Base-by-base conservation (phyloP, 2,888 invertebrate genomes). In the Agrypnus murinus region DNA sequence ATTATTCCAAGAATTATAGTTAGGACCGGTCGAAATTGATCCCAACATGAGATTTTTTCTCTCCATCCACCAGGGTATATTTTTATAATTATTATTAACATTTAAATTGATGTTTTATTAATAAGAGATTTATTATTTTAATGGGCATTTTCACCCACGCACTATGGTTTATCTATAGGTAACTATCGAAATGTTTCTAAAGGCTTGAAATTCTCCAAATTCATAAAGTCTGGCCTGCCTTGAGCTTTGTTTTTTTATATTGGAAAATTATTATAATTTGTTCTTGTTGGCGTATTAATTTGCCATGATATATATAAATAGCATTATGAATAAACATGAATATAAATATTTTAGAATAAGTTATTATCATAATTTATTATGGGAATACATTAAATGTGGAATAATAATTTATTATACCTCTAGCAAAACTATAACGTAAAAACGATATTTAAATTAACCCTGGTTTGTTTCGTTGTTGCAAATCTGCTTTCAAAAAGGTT, bases 1-100 rank as follows among this genome's bases (percentile, higher is more conserved):
- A 83, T 82, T 82, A 83, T 84, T 83, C 84, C 79, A 75, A 80
- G 84, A 84, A 84, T 81, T 82, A 81, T 81, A 75, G 74, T 74
- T 74, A 17, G 65, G 57, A 59, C 66, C 48, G 34, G 59, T 59
- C 68, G 62, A 62, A 68, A 62, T 55, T 32, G 68, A 68, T 68
- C 40, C 58, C 34, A n/a, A n/a, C n/a, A n/a, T n/a, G 25, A 10
- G 58, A 57, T 38, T 19, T 19, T 14, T 43, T 14, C 15, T 14
- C 38, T 36, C 1, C 12, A 6, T 34, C 2, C 9, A 36, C 53
- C 1, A 19, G 15, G 9, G n/a, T n/a, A n/a, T n/a, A n/a, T n/a
- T n/a, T 31, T 43, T 8, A 12, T 38, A 2, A 55, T 12, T 17
- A 6, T 43, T 40, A 58, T 58, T 58, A 58, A 58, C 58, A 58